These are phyloP conservation scores for Lagenorhynchus albirostris DNA, from an alignment of 2,113 vertebrate species.

Conservation along the genomic window DNA sequence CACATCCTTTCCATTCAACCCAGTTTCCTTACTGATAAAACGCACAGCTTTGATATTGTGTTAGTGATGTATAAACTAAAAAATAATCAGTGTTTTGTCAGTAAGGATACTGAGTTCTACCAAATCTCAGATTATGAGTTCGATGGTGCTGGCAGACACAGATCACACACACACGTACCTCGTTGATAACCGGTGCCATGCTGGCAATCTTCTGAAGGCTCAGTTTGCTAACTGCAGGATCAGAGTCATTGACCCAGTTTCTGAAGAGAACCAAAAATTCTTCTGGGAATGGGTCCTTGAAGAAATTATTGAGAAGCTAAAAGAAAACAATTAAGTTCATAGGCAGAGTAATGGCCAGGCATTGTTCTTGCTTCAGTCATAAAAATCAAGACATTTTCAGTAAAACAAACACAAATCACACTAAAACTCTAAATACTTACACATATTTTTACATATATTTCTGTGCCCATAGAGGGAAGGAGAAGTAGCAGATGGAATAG, in stretches of 20 bases:
- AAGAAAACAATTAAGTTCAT: not conserved
- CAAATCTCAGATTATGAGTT: too few relatives aligned
- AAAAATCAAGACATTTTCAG: not conserved
- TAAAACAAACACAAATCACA: not conserved
- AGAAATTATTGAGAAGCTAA: constrained; percentile 67
- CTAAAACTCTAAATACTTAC: not conserved
- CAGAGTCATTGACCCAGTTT: constrained; percentile 62
- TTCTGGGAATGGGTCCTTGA: constrained; percentile 65
- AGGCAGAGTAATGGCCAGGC: not conserved
- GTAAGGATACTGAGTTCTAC: not conserved
- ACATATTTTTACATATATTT: too few relatives aligned
- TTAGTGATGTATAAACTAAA: not conserved
- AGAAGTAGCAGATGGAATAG: not conserved
- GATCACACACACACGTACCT: not conserved
- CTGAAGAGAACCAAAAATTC: constrained; percentile 62
- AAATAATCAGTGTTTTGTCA: not conserved
- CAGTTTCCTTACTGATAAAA: not conserved
- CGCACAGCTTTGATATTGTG: not conserved
- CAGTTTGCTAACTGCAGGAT: constrained; percentile 56
- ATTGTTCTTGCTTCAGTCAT: not conserved
- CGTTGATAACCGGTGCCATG: constrained; percentile 53
- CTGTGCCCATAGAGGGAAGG: not conserved
- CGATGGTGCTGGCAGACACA: not conserved
- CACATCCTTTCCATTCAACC: not conserved
- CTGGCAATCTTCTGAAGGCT: constrained; percentile 66